phyloP scores from a whole-genome alignment of 2,888 invertebrate genomes.

The Lucinisca nassula region DNA sequence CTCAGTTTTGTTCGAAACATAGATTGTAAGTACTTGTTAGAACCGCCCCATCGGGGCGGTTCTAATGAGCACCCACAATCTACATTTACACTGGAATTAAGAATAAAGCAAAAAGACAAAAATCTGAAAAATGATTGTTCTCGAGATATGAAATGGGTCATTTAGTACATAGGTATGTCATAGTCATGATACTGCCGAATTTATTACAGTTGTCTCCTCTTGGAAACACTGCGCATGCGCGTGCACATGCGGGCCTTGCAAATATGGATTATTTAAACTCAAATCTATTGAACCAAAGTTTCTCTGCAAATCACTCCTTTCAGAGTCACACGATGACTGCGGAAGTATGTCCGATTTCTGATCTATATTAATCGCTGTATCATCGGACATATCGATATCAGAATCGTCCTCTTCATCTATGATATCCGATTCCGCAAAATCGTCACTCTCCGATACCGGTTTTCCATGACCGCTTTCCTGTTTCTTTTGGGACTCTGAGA shows the following conservation, averaged over 20 bases:
- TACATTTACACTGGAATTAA: too few species aligned
- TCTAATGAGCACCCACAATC: too few species aligned
- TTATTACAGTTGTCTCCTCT: not conserved
- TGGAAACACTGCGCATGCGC: not conserved
- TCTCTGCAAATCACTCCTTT: not conserved
- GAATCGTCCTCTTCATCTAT: slow-evolving; percentile 69
- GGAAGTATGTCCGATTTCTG: slow-evolving; percentile 14
- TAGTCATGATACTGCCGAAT: not conserved
- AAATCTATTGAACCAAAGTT: not conserved
- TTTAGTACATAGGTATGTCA: too few species aligned
- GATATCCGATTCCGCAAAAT: slow-evolving; percentile 62
- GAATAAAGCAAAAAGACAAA: too few species aligned
- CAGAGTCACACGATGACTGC: not conserved
- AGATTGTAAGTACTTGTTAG: too few species aligned
- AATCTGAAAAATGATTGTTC: too few species aligned
- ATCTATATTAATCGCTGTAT: slow-evolving; percentile 46
- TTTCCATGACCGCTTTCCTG: slow-evolving; percentile 32
- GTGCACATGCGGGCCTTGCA: not conserved
- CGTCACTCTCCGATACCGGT: slow-evolving; percentile 37
- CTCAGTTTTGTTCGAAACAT: too few species aligned
- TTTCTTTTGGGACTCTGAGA: slow-evolving; percentile 15
- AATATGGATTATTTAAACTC: not conserved
- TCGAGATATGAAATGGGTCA: too few species aligned
- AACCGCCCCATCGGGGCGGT: too few species aligned
- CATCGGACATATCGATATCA: slow-evolving; percentile 68